A percentile compares a stretch with the other conserved stretches of the same genome.
Evolutionary conservation across 30 jellyfish, hydroid and myxozoan genomes (phyloP).

Genomic region (Aurelia aurita complex sp. Pacific): DNA sequence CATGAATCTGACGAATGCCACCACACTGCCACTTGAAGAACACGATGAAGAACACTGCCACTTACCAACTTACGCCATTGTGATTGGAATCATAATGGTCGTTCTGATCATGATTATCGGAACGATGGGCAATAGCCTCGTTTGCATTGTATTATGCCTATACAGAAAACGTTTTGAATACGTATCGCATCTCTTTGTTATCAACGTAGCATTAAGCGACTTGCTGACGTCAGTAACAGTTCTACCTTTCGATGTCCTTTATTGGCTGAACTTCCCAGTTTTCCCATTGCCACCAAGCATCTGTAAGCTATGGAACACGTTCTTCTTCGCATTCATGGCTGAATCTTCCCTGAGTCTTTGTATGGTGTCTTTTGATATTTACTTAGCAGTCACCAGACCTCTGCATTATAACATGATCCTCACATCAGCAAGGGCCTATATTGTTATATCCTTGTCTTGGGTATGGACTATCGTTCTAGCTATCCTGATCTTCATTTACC

Average conservation of each 20-base stretch:
- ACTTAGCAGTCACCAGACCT: slow-evolving; percentile 48
- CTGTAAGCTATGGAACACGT: slow-evolving; percentile 70
- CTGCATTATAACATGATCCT: slow-evolving; percentile 20
- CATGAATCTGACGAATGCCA: slow-evolving; percentile 9
- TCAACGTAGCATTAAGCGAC: slow-evolving; percentile 69
- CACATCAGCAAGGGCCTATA: slow-evolving; percentile 23
- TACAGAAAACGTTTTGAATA: slow-evolving; percentile 30
- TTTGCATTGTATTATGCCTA: slow-evolving; percentile 10
- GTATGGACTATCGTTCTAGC: slow-evolving; percentile 42
- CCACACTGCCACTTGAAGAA: neutral
- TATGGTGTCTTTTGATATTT: slow-evolving; percentile 39
- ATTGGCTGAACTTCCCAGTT: slow-evolving; percentile 64
- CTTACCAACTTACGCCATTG: slow-evolving; percentile 23
- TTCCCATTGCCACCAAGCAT: slow-evolving; percentile 47
- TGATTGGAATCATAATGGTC: slow-evolving; percentile 37
- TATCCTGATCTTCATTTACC: slow-evolving; percentile 36
- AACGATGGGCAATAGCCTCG: slow-evolving; percentile 49
- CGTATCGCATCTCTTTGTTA: slow-evolving; percentile 30
- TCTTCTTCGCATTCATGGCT: slow-evolving; percentile 54
- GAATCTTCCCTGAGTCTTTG: slow-evolving; percentile 46
- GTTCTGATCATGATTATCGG: slow-evolving; percentile 36
- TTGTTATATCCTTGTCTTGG: slow-evolving; percentile 30
- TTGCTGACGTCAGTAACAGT: slow-evolving; percentile 41
- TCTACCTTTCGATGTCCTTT: slow-evolving; percentile 59
- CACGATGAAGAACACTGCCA: neutral